Percentiles rank a stretch among this genome's conserved stretches.
Conservation (phyloP, 2,888 invertebrate genomes). For the Brachypalpus laphriformis region DNA sequence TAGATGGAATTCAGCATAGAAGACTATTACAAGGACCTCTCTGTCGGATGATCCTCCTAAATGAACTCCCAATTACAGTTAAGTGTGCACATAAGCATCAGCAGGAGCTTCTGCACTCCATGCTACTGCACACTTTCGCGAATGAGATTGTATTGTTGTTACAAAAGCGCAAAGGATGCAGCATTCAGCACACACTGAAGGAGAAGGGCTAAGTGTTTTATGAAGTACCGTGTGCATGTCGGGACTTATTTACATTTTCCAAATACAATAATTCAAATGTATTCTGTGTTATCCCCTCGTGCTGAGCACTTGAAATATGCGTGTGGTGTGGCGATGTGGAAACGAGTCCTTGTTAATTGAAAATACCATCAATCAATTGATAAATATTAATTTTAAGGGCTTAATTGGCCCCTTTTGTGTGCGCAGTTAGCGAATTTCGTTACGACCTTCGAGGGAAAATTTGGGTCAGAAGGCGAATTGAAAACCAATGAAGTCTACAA, state of each 20-base stretch:
- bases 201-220: neutral
- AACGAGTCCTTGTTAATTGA: slow-evolving; percentile 7
- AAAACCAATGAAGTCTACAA: neutral
- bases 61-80: slow-evolving; percentile 8
- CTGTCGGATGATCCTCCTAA: slow-evolving; percentile 4
- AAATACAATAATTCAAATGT: neutral
- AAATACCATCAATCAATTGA: slow-evolving; percentile 3
- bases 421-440: neutral
- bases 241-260: neutral
- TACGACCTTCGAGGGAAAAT: neutral
- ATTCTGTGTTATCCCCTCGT: neutral
- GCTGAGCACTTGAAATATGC: neutral
- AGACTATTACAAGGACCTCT: neutral
- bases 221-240: neutral
- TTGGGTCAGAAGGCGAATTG: neutral
- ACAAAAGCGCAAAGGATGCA: neutral
- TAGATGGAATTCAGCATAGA: neutral
- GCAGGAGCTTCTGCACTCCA: neutral
- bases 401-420: neutral
- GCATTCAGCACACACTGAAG: neutral
- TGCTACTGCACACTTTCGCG: neutral
- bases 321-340: no score
- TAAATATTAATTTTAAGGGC: slow-evolving; percentile 1
- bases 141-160: neutral
- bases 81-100: neutral